Conservation (phyloP, 2,113 vertebrate species). For the Nothocercus nigrocapillus region DNA sequence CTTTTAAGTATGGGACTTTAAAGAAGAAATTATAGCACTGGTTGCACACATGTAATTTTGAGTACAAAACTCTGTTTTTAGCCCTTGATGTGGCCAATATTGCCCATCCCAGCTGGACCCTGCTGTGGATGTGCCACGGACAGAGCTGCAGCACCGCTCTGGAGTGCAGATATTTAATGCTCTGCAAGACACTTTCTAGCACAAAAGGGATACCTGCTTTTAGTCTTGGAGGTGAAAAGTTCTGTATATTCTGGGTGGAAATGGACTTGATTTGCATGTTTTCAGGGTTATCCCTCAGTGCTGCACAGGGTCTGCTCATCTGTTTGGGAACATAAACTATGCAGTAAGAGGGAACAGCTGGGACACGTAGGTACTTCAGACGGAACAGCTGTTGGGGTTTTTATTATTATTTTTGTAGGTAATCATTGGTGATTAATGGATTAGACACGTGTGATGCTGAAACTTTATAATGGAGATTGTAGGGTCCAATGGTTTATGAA, state of each 20-base stretch:
- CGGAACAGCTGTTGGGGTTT: not conserved
- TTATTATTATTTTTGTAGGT: not conserved
- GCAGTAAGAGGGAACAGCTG: not conserved
- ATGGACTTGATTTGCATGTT: fast-evolving
- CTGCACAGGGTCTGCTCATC: fast-evolving
- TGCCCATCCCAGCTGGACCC: not conserved
- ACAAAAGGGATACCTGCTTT: not conserved
- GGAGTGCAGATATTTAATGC: no score
- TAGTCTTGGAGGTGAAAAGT: not conserved
- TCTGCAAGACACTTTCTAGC: fast-evolving
- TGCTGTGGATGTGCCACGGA: fast-evolving
- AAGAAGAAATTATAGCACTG: fast-evolving
- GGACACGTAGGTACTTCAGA: not conserved
- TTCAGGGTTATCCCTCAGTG: not conserved
- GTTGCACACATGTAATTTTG: fast-evolving
- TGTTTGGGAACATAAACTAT: not conserved
- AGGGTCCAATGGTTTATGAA: not conserved
- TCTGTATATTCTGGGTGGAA: fast-evolving
- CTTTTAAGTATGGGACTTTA: not conserved
- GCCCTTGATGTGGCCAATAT: fast-evolving
- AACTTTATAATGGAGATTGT: not conserved
- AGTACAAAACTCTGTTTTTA: not conserved
- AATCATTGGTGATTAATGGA: not conserved
- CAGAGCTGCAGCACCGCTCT: not conserved
- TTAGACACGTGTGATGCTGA: fast-evolving